Base-by-base conservation (phyloP, 2,888 invertebrate species). In the Aporophyla lueneburgensis region DNA sequence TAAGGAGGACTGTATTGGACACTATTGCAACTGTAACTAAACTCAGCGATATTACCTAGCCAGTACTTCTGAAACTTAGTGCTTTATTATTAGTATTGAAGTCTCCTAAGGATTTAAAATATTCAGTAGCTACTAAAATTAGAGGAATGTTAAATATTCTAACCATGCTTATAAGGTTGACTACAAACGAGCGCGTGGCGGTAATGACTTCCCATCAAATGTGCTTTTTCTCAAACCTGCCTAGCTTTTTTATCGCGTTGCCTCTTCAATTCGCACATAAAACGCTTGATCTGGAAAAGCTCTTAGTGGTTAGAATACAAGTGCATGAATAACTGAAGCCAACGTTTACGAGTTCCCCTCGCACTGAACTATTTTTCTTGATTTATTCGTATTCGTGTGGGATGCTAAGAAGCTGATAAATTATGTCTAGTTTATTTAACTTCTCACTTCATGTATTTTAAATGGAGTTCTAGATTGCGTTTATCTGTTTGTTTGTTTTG, bases 351-450 rank as follows among this genome's bases (percentile, higher is more conserved):
- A 72, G 40, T 27, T 78, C 24, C 14, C 5, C 19, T 71, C 63
- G 24, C 49, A 49, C 24, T 43, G 27, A 73, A 72, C 27, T 59
- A 80, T 80, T 73, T 68, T 80, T 59, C 67, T 27, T 84, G 80
- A 80, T 84, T 73, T 84, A 80, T 80, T 68, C 10, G 0, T 10
- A 51, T 51, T 33, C 9, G 62, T 24, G 79, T 63, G 12, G 74
- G 62, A 54, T 66, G 59, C 7, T 53, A 5, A 40, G 33, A 66
- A 43, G 19, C 62, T 59, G 67, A 80, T 80, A 80, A 84, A 84
- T 72, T 68, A 79, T 68, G n/a, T 24, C 21, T 7, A 27, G 84
- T 80, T 80, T 80, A 68, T 80, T 84, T 75, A 51, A 53, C 65
- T 80, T 79, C 43, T 51, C 49, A 65, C 54, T 69, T 80, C 51